These are phyloP conservation scores for Lucifuga dentata DNA, from an alignment of 2,113 vertebrate genomes.

Conservation along the genomic window DNA sequence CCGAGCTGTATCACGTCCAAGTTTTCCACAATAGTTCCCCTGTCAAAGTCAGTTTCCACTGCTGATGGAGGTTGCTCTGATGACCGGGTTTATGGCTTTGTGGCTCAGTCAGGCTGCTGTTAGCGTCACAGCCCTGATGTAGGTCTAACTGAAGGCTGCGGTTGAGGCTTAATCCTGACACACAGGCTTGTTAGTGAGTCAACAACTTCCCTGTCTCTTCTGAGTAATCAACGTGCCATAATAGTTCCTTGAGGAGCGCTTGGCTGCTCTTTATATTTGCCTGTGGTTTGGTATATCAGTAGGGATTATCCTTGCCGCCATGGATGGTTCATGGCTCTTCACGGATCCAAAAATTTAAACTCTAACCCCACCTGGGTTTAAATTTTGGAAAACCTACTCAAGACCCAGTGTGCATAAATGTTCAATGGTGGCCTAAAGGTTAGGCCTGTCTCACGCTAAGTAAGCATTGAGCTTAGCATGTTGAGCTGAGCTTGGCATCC, in stretches of 20 bases:
- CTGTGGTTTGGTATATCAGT: slow-evolving; percentile 4
- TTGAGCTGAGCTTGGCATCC: too few relatives aligned
- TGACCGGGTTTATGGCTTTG: slow-evolving; percentile 12
- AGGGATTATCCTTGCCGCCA: neutral
- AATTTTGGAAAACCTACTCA: too few relatives aligned
- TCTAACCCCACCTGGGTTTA: too few relatives aligned
- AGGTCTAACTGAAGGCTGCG: slow-evolving; percentile 26
- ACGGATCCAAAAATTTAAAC: too few relatives aligned
- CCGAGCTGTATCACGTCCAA: slow-evolving; percentile 3
- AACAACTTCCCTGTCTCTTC: neutral
- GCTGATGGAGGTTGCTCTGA: slow-evolving; percentile 18
- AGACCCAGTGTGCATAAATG: too few relatives aligned
- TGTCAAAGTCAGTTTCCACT: slow-evolving; percentile 30
- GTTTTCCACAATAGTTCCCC: slow-evolving; percentile 16
- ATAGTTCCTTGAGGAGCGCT: neutral
- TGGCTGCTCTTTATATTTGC: neutral
- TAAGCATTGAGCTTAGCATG: too few relatives aligned
- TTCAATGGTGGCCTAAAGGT: too few relatives aligned
- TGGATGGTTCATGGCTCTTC: too few relatives aligned
- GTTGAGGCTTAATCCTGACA: slow-evolving; percentile 7
- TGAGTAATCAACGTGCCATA: neutral
- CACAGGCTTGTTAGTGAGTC: neutral
- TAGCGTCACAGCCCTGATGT: neutral
- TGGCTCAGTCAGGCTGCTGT: slow-evolving; percentile 24
- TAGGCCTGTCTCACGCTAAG: too few relatives aligned